Evolutionary conservation across 2,888 invertebrate species (phyloP), one percentile per base, ranked within the genome.

Genomic region (Chymomyza amoena): DNA sequence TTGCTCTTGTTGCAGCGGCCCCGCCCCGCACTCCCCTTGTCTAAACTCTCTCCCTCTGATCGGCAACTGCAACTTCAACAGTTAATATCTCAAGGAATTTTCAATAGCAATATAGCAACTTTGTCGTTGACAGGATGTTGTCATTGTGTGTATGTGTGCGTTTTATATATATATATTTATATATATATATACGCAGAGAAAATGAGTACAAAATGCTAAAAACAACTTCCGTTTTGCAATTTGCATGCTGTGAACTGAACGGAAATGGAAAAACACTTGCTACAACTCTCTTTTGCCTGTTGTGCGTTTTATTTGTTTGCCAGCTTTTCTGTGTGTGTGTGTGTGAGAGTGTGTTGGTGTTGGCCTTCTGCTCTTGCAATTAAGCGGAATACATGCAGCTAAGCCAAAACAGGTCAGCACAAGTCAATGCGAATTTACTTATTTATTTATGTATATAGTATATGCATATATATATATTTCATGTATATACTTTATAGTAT

Each of bases 191-290:
- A 28, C 3, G 80, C 75, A 83, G 81, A 88, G 89, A 81, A 83
- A 83, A 83, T 88, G 88, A 84, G 81, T 86, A 88, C 84, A 83
- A 87, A 84, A 88, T 82, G 83, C 85, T 88, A 82, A 87, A 87
- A 84, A 84, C 78, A 83, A 84, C 83, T 88, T 84, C 83, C 83
- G 83, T 59, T 70, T 82, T 75, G 67, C 80, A 88, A 88, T 88
- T 84, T 84, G 89, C 83, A 84, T 88, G 83, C 83, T 84, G 83
- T 69, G 80, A 72, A 70, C 66, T 71, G 68, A 75, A 68, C 83
- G 83, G 83, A 84, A 84, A 84, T 84, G 83, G 89, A 88, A 84
- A 84, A 84, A 83, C 83, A 84, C 89, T 84, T 63, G 74, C 66
- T 75, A 5, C 56, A 59, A 60, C 18, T 39, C 75, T 68, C 63